Percentiles rank a stretch among this genome's conserved stretches.
phyloP scores from a whole-genome alignment of 1,140 invertebrate species.

The Drosophila seguyi region DNA sequence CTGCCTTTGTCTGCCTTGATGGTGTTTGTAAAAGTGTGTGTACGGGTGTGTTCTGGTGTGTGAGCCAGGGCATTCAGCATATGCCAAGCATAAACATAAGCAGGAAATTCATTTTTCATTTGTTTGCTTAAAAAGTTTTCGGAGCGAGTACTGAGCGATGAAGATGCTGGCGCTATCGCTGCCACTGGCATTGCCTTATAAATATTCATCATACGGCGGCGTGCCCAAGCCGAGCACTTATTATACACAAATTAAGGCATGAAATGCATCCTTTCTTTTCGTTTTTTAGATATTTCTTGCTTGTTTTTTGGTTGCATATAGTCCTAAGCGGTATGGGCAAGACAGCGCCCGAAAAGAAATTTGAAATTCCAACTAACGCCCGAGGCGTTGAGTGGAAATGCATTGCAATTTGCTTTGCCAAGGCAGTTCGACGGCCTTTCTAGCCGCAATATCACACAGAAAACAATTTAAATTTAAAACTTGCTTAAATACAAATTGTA shows the following conservation, averaged over 20 bases:
- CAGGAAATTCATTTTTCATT: constrained; percentile 84
- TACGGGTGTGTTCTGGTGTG: constrained; percentile 25
- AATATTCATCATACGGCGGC: constrained; percentile 77
- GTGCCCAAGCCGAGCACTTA: constrained; percentile 68
- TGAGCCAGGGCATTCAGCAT: constrained; percentile 69
- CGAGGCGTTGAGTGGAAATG: constrained; percentile 53
- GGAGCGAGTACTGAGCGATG: constrained; percentile 36
- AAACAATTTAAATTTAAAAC: neutral
- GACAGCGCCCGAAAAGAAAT: constrained; percentile 60
- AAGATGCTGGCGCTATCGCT: constrained; percentile 54
- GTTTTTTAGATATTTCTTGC: neutral
- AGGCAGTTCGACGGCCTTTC: constrained; percentile 68
- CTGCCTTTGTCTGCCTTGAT: constrained; percentile 72
- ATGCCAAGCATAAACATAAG: constrained; percentile 81
- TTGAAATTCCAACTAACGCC: constrained; percentile 76
- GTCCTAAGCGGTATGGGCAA: neutral
- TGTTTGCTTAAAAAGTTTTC: constrained; percentile 79
- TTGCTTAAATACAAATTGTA: neutral
- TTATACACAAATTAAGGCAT: constrained; percentile 80
- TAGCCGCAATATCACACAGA: constrained; percentile 29
- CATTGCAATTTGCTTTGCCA: constrained; percentile 67
- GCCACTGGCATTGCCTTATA: constrained; percentile 57
- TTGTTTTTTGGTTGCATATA: neutral
- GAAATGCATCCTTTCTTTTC: constrained; percentile 39
- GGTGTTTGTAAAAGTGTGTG: constrained; percentile 30